Percentiles rank a stretch among this genome's conserved stretches.
These are phyloP conservation scores for rat (Rattus norvegicus) DNA, from an alignment of 2,113 vertebrate genomes.

Conservation along the genomic window DNA sequence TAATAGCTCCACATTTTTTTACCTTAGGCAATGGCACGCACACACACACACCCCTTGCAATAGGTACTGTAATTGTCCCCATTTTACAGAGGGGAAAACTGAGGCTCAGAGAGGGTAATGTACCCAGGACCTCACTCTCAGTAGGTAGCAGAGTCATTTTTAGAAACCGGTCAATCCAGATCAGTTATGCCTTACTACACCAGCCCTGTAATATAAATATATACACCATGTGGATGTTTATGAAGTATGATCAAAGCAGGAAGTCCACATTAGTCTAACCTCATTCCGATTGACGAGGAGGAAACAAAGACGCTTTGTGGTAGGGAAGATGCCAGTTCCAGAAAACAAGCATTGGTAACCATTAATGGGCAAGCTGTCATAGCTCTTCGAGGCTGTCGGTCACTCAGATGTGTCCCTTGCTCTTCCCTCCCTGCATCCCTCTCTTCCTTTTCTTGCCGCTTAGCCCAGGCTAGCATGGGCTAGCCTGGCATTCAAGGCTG, in stretches of 20 bases:
- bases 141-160: neutral
- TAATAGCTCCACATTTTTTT: neutral
- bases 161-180: neutral
- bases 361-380: neutral
- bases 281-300: constrained; percentile 7
- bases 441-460: neutral
- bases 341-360: constrained; percentile 2
- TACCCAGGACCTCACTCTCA: neutral
- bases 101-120: neutral
- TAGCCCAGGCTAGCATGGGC: neutral
- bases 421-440: neutral
- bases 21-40: neutral
- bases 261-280: neutral
- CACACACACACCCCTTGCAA: neutral
- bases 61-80: neutral
- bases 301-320: neutral
- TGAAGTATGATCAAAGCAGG: neutral
- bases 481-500: neutral
- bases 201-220: neutral
- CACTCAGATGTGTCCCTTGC: neutral
- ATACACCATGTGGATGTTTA: neutral
- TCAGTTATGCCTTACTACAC: neutral
- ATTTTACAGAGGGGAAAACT: constrained; percentile 18
- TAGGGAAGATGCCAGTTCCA: neutral
- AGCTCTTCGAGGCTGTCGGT: neutral